These are phyloP conservation scores for Natator depressus DNA, from an alignment of 2,113 vertebrate species.

Conservation along the genomic window DNA sequence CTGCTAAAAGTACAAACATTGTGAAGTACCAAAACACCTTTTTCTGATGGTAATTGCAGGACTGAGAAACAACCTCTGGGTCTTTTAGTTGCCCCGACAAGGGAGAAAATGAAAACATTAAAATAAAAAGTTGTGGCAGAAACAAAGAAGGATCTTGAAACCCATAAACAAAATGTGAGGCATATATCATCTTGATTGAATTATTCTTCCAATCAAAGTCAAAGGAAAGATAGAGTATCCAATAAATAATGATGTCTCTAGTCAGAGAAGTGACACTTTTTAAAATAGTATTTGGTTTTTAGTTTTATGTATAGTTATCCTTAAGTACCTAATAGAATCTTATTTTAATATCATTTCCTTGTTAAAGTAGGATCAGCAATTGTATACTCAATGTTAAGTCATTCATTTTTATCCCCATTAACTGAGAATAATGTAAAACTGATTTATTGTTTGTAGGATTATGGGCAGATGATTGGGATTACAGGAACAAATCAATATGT, in stretches of 20 bases:
- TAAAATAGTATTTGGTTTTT: background rate
- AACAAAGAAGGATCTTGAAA: background rate
- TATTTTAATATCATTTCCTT: background rate
- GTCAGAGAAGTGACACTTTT: background rate
- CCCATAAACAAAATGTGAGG: background rate
- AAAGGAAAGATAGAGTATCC: background rate
- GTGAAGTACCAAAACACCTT: background rate
- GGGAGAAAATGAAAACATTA: background rate
- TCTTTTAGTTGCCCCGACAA: background rate
- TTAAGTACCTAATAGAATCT: background rate
- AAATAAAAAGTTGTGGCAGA: background rate
- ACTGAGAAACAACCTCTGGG: background rate
- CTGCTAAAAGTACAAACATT: background rate
- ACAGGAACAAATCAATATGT: constrained; percentile 12
- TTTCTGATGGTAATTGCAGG: background rate
- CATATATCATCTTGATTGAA: background rate
- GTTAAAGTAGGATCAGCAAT: background rate
- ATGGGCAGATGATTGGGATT: constrained; percentile 40
- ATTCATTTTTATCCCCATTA: background rate
- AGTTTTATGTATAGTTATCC: background rate
- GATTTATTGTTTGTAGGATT: constrained; percentile 28
- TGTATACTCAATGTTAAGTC: background rate
- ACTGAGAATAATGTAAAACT: background rate
- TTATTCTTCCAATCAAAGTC: background rate
- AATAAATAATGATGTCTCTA: background rate